Evolutionary conservation across 2,888 invertebrate species (phyloP), one percentile per base, ranked within the genome.

Genomic region (Zygogramma bicolorata): DNA sequence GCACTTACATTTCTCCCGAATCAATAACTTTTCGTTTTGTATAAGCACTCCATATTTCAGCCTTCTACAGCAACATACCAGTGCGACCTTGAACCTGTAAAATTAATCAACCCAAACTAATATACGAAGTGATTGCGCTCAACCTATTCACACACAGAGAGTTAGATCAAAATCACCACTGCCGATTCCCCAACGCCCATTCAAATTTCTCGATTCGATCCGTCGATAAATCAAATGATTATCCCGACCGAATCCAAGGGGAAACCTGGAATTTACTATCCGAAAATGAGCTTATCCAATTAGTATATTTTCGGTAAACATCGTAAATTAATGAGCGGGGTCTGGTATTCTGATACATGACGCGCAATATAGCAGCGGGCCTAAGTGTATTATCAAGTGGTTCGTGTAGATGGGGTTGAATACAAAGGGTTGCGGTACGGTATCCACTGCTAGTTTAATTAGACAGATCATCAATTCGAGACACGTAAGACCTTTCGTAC

Each of bases 401-500:
- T 69, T 74, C 73, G 59, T 67, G 73, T 73, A 75, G 57, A 68
- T 57, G 73, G 77, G 69, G 74, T 65, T 63, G 74, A 65, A 74
- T 75, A 77, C 77, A 75, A 76, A 73, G 75, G 77, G 72, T 74
- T 69, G 73, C 70, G 71, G 68, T 62, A 63, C 57, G 71, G 75
- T 74, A 72, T 73, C 73, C 73, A 65, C 65, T 77, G 75, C 75
- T 74, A 68, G 77, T 78, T 79, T 81, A 81, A 82, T 82, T 81
- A 82, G 79, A 72, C 76, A 74, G 75, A 80, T 81, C 79, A 76
- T 78, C 79, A 80, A 82, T 82, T 81, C 81, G 61, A 76, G 73
- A 77, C 82, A 80, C 78, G 79, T 78, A 80, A 70, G 68, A 70
- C 63, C 61, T 66, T 58, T 57, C 25, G 57, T 25, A 63, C 63